Base-by-base conservation (phyloP, 2,113 vertebrate genomes). In the Phalacrocorax pelagicus region DNA sequence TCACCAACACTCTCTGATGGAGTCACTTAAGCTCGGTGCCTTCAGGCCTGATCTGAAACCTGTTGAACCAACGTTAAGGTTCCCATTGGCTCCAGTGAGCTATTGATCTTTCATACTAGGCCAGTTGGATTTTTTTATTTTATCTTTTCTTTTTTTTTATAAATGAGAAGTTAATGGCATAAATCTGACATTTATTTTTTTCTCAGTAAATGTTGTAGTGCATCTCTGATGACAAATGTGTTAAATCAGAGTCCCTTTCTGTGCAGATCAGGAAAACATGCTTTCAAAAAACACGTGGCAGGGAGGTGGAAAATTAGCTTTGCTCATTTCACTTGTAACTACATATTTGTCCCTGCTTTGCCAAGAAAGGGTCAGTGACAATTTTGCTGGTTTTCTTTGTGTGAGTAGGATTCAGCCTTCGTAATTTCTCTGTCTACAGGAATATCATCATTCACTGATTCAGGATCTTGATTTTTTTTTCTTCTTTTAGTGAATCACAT, bases 391-490 rank as follows among this genome's bases (percentile, higher is more conserved):
- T 82, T 87, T 91, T 90, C 9, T 62, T 71, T 80, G 14, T 36
- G 30, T 54, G 26, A 95, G 73, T 79, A 87, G 66, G 78, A 82
- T 91, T 91, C 74, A 81, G 74, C 46, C 32, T 91, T 81, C 24
- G 8, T 79, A 93, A 88, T 88, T 80, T 88, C 34, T 84, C 70
- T 62, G 12, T 94, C 81, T 95, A 58, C 73, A 73, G 20, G 42
- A 89, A 82, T 75, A 88, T 87, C 78, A 82, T 95, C 77, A 91
- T 85, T 95, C 96, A 94, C 94, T 94, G 92, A 92, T 96, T 94
- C 91, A 70, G 66, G 58, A 85, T 94, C 73, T 65, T 30, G 65
- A 81, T 83, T 49, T 85, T 72, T 72, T n/a, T 13, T 69, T 44
- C 82, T 74, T 74, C 81, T 96, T 91, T 87, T 73, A 89, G 89